Conservation (phyloP, 2,797 vertebrate genomes). For the Kryptolebias ocellatus region DNA sequence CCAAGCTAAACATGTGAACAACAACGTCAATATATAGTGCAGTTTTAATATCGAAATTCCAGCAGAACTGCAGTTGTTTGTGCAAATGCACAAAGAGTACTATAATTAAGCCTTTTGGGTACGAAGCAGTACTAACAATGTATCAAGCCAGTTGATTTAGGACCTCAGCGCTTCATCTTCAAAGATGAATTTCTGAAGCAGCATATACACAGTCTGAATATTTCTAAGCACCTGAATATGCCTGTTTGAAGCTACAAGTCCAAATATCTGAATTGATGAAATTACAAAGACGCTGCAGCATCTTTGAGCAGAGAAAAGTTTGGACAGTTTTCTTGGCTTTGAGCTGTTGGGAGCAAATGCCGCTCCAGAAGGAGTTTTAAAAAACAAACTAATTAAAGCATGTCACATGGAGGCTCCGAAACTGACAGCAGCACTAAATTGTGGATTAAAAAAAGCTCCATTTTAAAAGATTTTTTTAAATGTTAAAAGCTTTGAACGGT, state of each 20-base stretch:
- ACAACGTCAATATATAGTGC: neutral
- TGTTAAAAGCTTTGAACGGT: neutral
- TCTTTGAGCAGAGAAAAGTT: neutral
- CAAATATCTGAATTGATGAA: neutral
- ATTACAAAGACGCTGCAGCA: neutral
- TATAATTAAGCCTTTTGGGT: neutral
- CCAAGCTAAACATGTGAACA: too few species aligned
- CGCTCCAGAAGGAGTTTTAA: neutral
- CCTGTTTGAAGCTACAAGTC: neutral
- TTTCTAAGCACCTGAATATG: neutral
- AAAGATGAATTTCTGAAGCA: neutral
- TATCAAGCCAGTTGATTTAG: neutral
- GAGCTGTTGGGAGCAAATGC: neutral
- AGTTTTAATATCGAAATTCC: neutral
- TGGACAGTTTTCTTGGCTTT: neutral
- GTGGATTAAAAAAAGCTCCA: neutral
- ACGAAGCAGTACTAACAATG: neutral
- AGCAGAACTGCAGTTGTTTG: slow-evolving; percentile 5
- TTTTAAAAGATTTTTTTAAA: neutral
- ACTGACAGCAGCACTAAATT: neutral
- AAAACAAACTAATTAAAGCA: neutral
- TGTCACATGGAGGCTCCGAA: neutral
- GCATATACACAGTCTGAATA: neutral
- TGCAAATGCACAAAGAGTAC: neutral
- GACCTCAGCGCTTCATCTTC: neutral